Percentiles rank a stretch among this genome's conserved stretches.
These are phyloP conservation scores for Propithecus perrieri DNA, from an alignment of 2,797 vertebrate genomes.

Conservation along the genomic window DNA sequence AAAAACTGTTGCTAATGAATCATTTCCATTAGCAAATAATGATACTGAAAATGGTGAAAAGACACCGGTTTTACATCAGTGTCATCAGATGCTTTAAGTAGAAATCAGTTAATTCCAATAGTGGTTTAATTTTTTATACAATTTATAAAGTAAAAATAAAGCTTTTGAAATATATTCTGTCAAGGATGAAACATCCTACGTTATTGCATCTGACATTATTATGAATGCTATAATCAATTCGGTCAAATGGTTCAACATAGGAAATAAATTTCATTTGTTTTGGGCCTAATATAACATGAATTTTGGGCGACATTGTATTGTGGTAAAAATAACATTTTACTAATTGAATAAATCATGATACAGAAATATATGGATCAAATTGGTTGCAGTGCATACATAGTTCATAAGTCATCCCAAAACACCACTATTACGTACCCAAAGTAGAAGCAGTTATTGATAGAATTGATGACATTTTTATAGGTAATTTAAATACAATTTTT, in stretches of 20 bases:
- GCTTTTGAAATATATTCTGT: neutral
- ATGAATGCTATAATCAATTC: neutral
- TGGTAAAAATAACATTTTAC: neutral
- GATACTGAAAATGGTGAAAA: neutral
- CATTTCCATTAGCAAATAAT: neutral
- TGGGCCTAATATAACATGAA: neutral
- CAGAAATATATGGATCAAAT: neutral
- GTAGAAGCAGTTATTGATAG: neutral
- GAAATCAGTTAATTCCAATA: neutral
- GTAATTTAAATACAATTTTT: neutral
- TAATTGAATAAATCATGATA: neutral
- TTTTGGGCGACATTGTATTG: neutral
- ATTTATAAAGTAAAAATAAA: neutral
- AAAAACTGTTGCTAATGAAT: neutral
- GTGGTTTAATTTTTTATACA: neutral
- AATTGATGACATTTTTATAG: neutral
- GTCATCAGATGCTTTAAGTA: neutral
- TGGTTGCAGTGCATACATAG: neutral
- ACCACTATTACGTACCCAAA: neutral
- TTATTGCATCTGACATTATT: neutral
- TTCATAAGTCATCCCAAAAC: neutral
- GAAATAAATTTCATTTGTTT: neutral
- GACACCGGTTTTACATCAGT: neutral
- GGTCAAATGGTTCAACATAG: neutral
- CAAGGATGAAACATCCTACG: neutral